A percentile compares a stretch with the other conserved stretches of the same genome.
These are phyloP conservation scores for Aricia artaxerxes DNA, from an alignment of 2,888 invertebrate species.

Conservation along the genomic window DNA sequence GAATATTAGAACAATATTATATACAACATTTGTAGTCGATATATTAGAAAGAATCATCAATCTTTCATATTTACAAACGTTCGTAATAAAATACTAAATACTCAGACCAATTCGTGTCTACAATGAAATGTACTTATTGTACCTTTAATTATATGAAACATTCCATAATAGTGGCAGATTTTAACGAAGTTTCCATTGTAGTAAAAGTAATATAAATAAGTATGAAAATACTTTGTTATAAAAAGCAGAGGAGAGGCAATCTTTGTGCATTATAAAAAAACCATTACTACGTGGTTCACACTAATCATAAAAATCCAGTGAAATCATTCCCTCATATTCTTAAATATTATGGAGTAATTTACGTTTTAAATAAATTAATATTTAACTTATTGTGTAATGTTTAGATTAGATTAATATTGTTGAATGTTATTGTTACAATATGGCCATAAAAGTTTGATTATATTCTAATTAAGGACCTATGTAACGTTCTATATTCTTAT, in stretches of 20 bases:
- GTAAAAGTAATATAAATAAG: neutral
- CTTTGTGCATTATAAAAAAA: neutral
- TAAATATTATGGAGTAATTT: conserved; percentile 1
- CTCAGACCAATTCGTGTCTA: neutral
- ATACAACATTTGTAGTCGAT: neutral
- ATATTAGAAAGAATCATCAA: neutral
- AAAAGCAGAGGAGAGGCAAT: conserved; percentile 3
- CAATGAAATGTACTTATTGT: neutral
- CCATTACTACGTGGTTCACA: no score
- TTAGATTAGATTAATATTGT: conserved; percentile 24
- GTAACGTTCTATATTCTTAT: conserved; percentile 22
- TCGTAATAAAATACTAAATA: neutral
- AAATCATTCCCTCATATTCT: conserved; percentile 24
- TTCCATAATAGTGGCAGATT: neutral
- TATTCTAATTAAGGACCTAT: neutral
- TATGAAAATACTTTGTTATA: neutral
- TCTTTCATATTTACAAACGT: neutral
- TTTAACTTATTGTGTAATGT: conserved; percentile 29
- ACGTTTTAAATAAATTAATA: conserved; percentile 12
- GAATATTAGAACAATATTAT: neutral
- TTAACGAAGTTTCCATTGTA: neutral
- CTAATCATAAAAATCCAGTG: conserved; percentile 23
- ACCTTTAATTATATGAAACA: neutral
- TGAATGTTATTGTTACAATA: conserved; percentile 28
- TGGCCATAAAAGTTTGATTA: conserved; percentile 29